Conservation (phyloP, 2,797 vertebrate genomes). For the Garrulus glandarius region DNA sequence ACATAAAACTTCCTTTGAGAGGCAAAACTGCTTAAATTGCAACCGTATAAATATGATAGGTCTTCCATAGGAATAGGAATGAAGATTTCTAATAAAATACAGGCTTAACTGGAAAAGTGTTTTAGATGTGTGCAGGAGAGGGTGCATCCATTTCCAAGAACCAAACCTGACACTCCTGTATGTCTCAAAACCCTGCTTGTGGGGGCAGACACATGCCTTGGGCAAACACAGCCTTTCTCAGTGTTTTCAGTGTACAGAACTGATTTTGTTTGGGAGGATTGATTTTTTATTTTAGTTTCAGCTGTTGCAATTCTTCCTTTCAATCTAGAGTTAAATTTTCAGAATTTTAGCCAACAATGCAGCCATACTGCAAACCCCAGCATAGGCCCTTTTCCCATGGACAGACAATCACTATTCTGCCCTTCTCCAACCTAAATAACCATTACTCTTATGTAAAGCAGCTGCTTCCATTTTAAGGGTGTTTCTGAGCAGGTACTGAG, state of each 20-base stretch:
- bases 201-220: fast-evolving
- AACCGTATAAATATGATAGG: background rate
- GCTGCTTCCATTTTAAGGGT: background rate
- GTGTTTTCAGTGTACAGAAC: background rate
- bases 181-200: fast-evolving
- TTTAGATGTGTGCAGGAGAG: background rate
- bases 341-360: background rate
- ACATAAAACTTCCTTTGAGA: constrained; percentile 60
- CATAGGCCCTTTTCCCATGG: background rate
- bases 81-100: constrained; percentile 1
- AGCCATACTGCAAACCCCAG: background rate
- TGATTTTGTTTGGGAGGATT: background rate
- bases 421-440: background rate
- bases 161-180: background rate
- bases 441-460: background rate
- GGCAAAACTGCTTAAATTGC: constrained; percentile 51
- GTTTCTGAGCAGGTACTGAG: background rate
- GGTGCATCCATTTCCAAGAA: background rate
- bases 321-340: background rate
- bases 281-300: background rate
- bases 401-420: background rate
- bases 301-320: background rate
- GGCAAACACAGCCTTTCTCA: fast-evolving
- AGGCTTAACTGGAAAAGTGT: background rate
- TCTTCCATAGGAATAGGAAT: background rate